Conservation (phyloP, 2,888 invertebrate species). For the Stegana nigrithorax region DNA sequence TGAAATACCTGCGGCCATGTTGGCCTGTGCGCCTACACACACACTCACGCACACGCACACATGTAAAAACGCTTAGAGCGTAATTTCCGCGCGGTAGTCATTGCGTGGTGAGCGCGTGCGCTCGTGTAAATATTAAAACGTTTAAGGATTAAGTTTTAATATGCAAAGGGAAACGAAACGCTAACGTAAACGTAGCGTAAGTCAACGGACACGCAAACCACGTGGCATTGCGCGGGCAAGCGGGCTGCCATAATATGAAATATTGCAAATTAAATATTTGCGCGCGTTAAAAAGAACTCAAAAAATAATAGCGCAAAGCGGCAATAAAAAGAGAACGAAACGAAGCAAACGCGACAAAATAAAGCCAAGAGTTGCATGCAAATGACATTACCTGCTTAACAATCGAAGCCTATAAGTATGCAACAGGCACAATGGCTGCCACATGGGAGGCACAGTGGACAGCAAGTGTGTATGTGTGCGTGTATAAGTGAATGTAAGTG, state of each 20-base stretch:
- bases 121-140: constrained; percentile 52
- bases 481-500: too few relatives aligned
- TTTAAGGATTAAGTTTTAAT: constrained; percentile 54
- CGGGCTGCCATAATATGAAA: neutral
- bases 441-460: too few relatives aligned
- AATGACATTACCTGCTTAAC: too few relatives aligned
- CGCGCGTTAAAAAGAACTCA: too few relatives aligned
- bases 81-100: neutral
- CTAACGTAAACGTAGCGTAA: constrained; percentile 42
- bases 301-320: too few relatives aligned
- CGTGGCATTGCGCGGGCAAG: constrained; percentile 19
- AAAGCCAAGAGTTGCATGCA: too few relatives aligned
- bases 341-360: too few relatives aligned
- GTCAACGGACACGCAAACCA: constrained; percentile 40
- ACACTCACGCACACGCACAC: too few relatives aligned
- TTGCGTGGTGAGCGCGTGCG: neutral
- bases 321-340: too few relatives aligned
- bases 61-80: neutral
- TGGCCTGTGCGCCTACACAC: constrained; percentile 20
- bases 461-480: too few relatives aligned
- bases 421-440: too few relatives aligned
- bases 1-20: constrained; percentile 34
- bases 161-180: constrained; percentile 32
- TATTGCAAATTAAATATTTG: constrained; percentile 1
- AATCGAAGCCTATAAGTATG: too few relatives aligned